Percentiles rank a stretch among this genome's conserved stretches.
Evolutionary conservation across 2,113 vertebrate genomes (phyloP).

Genomic region (Dromiciops gliroides): DNA sequence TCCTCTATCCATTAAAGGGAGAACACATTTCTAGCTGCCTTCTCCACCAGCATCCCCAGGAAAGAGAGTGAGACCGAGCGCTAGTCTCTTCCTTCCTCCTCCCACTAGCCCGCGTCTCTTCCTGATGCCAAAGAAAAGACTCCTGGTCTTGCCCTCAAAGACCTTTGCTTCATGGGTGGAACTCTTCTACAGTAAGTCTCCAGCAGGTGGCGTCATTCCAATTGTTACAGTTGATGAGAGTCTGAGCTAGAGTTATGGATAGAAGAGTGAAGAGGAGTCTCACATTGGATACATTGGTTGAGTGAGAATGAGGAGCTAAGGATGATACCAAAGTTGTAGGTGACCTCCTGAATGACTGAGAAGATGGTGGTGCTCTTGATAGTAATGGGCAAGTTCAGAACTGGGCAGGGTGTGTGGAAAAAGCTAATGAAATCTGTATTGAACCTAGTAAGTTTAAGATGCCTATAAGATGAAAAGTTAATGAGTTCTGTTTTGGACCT

Average conservation of each 20-base stretch:
- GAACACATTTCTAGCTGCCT: too few species aligned
- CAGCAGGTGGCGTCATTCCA: too few species aligned
- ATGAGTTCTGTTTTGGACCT: neutral
- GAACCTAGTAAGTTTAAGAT: neutral
- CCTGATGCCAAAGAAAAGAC: too few species aligned
- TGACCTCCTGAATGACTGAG: neutral
- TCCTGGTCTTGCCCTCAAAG: too few species aligned
- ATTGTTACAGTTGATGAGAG: too few species aligned
- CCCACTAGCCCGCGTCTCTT: too few species aligned
- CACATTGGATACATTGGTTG: neutral
- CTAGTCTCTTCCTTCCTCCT: too few species aligned
- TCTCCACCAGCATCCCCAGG: too few species aligned
- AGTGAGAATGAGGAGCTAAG: neutral
- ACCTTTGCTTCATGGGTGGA: too few species aligned
- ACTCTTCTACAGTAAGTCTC: too few species aligned
- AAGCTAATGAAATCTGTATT: neutral
- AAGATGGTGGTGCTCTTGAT: neutral
- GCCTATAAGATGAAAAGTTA: neutral
- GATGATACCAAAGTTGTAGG: neutral
- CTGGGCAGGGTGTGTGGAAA: neutral
- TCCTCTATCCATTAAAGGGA: too few species aligned
- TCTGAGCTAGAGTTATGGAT: neutral
- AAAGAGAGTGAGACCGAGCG: too few species aligned
- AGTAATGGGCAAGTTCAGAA: neutral
- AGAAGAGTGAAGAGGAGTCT: neutral